phyloP scores from a whole-genome alignment of 1,140 invertebrate genomes.

The Sweltsa coloradensis region DNA sequence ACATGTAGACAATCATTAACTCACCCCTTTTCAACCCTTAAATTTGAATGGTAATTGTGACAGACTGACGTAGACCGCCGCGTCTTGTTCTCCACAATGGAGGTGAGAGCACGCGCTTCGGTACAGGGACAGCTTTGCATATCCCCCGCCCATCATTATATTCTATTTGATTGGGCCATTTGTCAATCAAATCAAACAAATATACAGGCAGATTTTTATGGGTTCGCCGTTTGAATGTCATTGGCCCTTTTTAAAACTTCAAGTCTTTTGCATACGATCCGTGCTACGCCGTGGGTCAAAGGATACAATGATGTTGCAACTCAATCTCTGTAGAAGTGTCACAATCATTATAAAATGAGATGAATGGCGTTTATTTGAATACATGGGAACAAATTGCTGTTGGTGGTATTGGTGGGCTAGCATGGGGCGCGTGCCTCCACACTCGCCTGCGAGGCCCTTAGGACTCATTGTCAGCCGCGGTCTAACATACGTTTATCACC shows the following conservation, averaged over 20 bases:
- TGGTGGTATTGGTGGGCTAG: no score
- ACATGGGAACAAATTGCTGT: no score
- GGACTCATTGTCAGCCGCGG: no score
- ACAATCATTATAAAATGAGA: neutral
- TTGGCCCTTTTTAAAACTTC: neutral
- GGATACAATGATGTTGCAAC: neutral
- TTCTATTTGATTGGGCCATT: slow-evolving; percentile 2
- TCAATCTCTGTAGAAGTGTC: neutral
- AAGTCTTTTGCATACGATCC: neutral
- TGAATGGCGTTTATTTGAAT: no score
- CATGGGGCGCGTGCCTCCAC: no score
- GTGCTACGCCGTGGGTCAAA: neutral
- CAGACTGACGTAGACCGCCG: neutral
- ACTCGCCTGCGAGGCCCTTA: no score
- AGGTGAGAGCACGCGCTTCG: neutral
- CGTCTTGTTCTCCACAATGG: neutral
- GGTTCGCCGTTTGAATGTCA: no score
- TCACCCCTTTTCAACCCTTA: neutral
- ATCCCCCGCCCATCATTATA: neutral
- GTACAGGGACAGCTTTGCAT: neutral
- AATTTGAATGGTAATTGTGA: neutral
- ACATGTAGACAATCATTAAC: slow-evolving; percentile 2
- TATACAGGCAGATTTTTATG: neutral
- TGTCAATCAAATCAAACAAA: slow-evolving; percentile 6
- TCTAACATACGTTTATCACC: no score